Base-by-base conservation (phyloP, 2,888 invertebrate genomes). In the Parelbella ahira region DNA sequence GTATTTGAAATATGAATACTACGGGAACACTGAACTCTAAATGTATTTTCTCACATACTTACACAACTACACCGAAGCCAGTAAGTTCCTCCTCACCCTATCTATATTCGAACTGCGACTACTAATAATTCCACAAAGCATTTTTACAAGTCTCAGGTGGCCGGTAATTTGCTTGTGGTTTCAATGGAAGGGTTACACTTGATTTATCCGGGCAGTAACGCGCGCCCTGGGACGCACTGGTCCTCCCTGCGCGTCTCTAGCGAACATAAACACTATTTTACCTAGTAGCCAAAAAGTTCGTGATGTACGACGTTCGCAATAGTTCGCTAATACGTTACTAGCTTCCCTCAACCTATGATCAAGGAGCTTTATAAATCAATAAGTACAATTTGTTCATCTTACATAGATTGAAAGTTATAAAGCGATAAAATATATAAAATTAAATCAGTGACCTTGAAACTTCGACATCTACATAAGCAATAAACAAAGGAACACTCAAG, bases 61-160 rank as follows among this genome's bases (percentile, higher is more conserved):
- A n/a, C n/a, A n/a, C n/a, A n/a, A n/a, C n/a, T n/a, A n/a, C n/a
- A n/a, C n/a, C n/a, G n/a, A n/a, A n/a, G n/a, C n/a, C n/a, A n/a
- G n/a, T n/a, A 25, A 29, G 29, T 23, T 9, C 29, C 21, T 18
- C 18, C 13, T 11, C 15, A 13, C 23, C 39, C 7, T 13, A 24
- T 32, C 33, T 33, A 41, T 27, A 20, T 27, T 25, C 32, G 13
- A 37, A 39, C 41, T 33, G 38, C 41, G 38, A 59, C 56, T 62
- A 58, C 57, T 65, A 68, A 71, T 77, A 62, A 78, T 73, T 68
- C 68, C 63, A 65, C 55, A 66, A 66, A 72, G 67, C 57, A 70
- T 81, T 84, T 84, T 84, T 83, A 74, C 69, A 74, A 80, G 84
- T 82, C 86, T 86, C 86, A 87, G 86, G 86, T 87, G 86, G 82